Percentiles rank a stretch among this genome's conserved stretches.
Conservation (phyloP, 2,113 vertebrate species). For the Ascaphus truei region DNA sequence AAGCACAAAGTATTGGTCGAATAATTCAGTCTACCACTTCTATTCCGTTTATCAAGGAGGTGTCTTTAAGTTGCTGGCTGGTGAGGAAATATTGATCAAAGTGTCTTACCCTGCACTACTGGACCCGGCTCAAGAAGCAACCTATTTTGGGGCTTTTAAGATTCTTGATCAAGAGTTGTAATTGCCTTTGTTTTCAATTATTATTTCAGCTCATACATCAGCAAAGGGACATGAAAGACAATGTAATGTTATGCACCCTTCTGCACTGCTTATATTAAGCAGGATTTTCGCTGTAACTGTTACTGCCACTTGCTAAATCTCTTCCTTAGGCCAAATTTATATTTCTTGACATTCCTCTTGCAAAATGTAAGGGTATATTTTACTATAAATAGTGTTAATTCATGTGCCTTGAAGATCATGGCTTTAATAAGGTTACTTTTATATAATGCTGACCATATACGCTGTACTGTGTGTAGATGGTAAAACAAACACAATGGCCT, state of each 20-base stretch:
- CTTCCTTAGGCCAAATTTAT: no score
- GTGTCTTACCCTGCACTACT: slow-evolving; percentile 84
- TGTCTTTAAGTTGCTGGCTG: slow-evolving; percentile 72
- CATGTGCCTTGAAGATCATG: no score
- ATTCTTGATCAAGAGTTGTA: slow-evolving; percentile 71
- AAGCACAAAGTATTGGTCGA: slow-evolving; percentile 82
- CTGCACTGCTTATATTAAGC: no score
- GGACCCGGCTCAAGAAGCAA: slow-evolving; percentile 81
- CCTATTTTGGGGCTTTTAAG: slow-evolving; percentile 92
- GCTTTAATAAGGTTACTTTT: no score
- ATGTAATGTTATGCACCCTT: background rate
- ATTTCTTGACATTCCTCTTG: no score
- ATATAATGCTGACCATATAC: no score
- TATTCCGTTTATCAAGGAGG: slow-evolving; percentile 91
- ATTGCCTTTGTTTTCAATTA: background rate
- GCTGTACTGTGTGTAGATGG: no score
- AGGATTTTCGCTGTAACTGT: slow-evolving; percentile 46
- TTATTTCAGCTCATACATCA: background rate
- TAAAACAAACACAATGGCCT: no score
- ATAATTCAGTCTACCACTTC: slow-evolving; percentile 79
- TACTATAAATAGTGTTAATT: slow-evolving; percentile 34
- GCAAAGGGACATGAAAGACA: background rate
- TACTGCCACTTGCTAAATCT: no score
- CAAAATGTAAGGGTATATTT: slow-evolving; percentile 28
- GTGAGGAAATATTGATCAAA: slow-evolving; percentile 80